phyloP scores from a whole-genome alignment of 2,113 vertebrate species.

The Pampusana beccarii region DNA sequence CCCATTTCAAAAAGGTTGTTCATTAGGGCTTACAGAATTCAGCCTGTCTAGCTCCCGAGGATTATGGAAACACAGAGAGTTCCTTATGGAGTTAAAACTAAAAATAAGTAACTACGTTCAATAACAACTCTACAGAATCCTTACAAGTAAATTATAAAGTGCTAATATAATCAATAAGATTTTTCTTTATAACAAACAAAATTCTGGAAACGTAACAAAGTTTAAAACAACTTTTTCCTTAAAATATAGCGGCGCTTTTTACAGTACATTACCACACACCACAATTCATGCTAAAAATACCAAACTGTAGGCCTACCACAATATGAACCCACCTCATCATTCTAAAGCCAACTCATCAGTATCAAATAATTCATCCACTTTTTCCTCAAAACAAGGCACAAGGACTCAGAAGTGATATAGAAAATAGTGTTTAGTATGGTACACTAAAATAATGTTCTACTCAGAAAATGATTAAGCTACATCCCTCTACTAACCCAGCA shows the following conservation, averaged over 20 bases:
- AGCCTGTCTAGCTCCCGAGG: neutral
- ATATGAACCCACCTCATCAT: neutral
- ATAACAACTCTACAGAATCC: neutral
- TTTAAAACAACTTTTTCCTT: neutral
- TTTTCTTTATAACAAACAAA: neutral
- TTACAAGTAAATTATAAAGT: neutral
- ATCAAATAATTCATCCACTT: neutral
- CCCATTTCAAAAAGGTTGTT: neutral
- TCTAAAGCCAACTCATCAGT: neutral
- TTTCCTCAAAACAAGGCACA: neutral
- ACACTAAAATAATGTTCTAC: neutral
- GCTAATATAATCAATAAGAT: neutral
- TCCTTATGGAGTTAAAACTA: neutral
- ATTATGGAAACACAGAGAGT: neutral
- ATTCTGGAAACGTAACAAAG: neutral
- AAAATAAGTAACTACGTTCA: neutral
- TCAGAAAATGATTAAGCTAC: neutral
- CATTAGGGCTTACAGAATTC: neutral
- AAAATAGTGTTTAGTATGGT: neutral
- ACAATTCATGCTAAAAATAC: neutral
- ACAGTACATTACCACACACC: neutral
- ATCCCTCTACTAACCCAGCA: neutral
- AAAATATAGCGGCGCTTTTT: rapidly evolving
- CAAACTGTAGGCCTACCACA: neutral
- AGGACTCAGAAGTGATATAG: neutral